Conservation (phyloP, 2,113 vertebrate genomes). For the Cololabis saira region DNA sequence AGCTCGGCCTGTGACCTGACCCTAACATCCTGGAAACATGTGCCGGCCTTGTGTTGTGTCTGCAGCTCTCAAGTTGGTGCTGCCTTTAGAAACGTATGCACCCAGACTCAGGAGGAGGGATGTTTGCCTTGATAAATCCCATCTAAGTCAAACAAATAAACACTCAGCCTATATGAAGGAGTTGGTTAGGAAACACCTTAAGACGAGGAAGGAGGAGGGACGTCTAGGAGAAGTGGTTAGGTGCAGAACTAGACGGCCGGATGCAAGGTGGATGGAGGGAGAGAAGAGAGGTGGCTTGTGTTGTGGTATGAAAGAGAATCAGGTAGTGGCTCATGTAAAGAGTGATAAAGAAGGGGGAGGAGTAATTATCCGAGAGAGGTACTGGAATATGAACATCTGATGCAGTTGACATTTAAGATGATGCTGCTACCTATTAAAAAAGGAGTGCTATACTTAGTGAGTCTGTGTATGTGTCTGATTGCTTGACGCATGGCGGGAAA, state of each 20-base stretch:
- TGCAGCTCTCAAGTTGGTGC: no score
- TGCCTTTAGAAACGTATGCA: no score
- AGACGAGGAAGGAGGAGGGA: background rate
- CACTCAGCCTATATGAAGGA: slow-evolving; percentile 2
- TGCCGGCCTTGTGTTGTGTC: no score
- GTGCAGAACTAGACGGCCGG: slow-evolving; percentile 20
- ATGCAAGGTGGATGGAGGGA: slow-evolving; percentile 51
- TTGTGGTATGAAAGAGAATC: slow-evolving; percentile 1
- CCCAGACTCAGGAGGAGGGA: no score
- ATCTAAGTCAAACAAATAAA: background rate
- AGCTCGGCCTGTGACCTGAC: no score
- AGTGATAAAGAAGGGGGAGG: slow-evolving; percentile 30
- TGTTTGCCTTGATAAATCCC: no score
- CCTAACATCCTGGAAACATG: no score
- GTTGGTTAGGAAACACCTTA: slow-evolving; percentile 25
- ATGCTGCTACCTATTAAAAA: slow-evolving; percentile 71
- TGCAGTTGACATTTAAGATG: slow-evolving; percentile 80
- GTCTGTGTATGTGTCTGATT: slow-evolving; percentile 34
- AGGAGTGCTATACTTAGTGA: slow-evolving; percentile 52
- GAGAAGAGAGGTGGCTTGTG: slow-evolving; percentile 13
- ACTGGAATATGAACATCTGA: slow-evolving; percentile 70
- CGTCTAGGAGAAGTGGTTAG: slow-evolving; percentile 25
- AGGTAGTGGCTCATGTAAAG: background rate
- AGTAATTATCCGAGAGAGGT: slow-evolving; percentile 30
- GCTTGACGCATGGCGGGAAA: slow-evolving; percentile 41